Evolutionary conservation across 2,888 invertebrate species (phyloP).

Genomic region (Amiota communis): DNA sequence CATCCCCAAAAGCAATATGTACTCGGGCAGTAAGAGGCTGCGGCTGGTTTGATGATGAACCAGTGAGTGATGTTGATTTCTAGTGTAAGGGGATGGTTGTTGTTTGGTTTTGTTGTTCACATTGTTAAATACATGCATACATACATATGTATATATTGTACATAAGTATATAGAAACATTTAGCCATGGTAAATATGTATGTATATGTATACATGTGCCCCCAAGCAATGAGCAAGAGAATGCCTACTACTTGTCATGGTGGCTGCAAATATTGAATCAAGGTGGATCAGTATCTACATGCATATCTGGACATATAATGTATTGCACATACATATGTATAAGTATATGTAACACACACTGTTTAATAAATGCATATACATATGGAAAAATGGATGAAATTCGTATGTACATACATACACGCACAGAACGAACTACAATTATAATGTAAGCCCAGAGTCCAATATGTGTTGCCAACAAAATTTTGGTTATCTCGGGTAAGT

Average conservation of each 20-base stretch:
- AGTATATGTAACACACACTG: conserved; percentile 5
- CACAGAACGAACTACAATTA: conserved; percentile 25
- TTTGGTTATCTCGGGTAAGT: conserved; percentile 62
- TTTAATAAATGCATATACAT: conserved; percentile 27
- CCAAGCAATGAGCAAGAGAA: conserved; percentile 44
- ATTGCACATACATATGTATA: conserved; percentile 32
- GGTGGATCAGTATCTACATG: conserved; percentile 41
- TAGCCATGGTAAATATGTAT: not conserved
- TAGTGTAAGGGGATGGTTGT: conserved; percentile 29
- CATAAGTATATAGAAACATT: not conserved
- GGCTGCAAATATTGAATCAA: conserved; percentile 56
- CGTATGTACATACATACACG: conserved; percentile 39
- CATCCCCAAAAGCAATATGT: conserved; percentile 69
- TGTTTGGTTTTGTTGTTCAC: no score
- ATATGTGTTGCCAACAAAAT: conserved; percentile 38
- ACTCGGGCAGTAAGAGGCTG: conserved; percentile 53
- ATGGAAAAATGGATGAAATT: conserved; percentile 25
- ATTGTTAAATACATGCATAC: not conserved
- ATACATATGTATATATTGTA: not conserved
- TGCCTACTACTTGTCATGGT: conserved; percentile 33
- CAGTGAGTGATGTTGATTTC: conserved; percentile 21
- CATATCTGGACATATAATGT: conserved; percentile 24
- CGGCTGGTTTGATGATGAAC: conserved; percentile 32
- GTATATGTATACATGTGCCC: conserved; percentile 33
- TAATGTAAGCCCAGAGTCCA: conserved; percentile 32